phyloP scores from a whole-genome alignment of 2,797 vertebrate species.

The Cygnus olor region DNA sequence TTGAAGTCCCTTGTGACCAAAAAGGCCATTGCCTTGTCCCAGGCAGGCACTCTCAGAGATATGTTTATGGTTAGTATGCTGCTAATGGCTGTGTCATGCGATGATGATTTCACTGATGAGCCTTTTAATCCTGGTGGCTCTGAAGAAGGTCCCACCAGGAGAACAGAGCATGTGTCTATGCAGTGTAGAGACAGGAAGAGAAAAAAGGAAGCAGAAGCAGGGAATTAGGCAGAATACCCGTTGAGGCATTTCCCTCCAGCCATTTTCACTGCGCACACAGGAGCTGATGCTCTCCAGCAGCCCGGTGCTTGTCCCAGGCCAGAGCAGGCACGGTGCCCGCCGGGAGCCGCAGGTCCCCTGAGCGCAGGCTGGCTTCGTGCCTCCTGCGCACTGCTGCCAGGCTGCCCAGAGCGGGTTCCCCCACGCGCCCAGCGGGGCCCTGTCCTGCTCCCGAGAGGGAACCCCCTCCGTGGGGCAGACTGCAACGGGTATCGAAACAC shows the following conservation, averaged over 20 bases:
- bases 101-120: accelerated
- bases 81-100: background rate
- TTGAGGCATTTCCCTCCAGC: background rate
- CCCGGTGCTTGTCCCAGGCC: background rate
- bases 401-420: too few relatives aligned
- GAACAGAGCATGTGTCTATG: background rate
- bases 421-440: too few relatives aligned
- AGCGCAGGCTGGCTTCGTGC: background rate
- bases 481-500: too few relatives aligned
- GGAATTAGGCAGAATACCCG: accelerated
- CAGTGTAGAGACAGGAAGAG: accelerated
- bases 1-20: background rate
- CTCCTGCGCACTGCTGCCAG: accelerated
- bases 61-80: background rate
- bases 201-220: background rate
- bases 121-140: background rate
- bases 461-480: too few relatives aligned
- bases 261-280: accelerated
- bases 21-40: background rate
- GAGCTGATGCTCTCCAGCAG: too few relatives aligned
- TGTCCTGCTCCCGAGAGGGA: too few relatives aligned
- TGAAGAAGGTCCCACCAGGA: background rate
- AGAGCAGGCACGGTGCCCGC: accelerated
- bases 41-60: accelerated
- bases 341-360: accelerated